Base-by-base conservation (phyloP, 2,113 vertebrate genomes). In the Chascanopsetta lugubris region DNA sequence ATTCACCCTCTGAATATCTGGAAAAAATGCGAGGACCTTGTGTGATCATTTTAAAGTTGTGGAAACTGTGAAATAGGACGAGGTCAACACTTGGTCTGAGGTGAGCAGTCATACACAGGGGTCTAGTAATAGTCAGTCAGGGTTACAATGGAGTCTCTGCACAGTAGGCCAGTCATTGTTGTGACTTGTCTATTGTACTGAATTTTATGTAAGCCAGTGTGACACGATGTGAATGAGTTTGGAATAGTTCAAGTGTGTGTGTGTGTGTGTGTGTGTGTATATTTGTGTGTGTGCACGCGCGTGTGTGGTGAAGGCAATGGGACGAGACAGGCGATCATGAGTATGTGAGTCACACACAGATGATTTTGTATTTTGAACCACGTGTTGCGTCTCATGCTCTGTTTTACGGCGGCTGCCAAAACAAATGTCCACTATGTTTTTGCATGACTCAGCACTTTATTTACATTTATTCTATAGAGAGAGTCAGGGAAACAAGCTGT, bases 321-420 rank as follows among this genome's bases (percentile, higher is more conserved):
- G 55, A 48, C 20, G 48, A 69, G 27, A 20, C 21, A 43, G 48
- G 47, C 21, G 30, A 61, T 65, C 26, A 4, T 29, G 59, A 43
- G 32, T 12, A 7, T 47, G 49, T 29, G 43, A 57, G 20, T 68
- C 45, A 62, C 29, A 26, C 29, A 4, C 34, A 36, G 0, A 46
- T 1, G 45, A 58, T 51, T 58, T 62, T 3, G 8, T 13, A 58
- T 51, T 58, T 62, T 3, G 8, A 10, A 5, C 38, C 10, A 4
- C 17, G 15, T 32, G 45, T 49, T 30, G 26, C 10, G 7, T 53
- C 18, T 21, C 21, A 27, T 61, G 56, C 17, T 46, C 24, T 27
- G 11, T 26, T 15, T 27, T 43, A 17, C 20, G 8, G 29, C n/a
- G 42, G 24, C 42, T 6, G 8, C 8, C 12, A 55, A 32, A 20